Conservation (phyloP, 2,113 vertebrate species). For the Lamprologus speciosus region DNA sequence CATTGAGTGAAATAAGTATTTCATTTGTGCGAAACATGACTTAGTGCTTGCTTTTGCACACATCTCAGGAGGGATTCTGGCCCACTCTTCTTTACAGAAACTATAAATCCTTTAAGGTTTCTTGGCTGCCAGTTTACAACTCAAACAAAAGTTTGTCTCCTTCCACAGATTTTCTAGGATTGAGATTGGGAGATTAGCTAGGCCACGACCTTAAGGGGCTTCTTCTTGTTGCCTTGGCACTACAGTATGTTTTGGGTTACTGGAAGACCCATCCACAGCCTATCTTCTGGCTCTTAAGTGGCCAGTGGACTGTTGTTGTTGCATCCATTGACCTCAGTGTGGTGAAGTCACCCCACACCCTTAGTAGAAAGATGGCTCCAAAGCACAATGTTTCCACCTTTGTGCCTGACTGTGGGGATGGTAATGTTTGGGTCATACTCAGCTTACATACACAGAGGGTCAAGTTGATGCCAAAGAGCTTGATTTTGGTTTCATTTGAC, state of each 20-base stretch:
- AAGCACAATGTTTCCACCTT: background rate
- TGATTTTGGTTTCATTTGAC: background rate
- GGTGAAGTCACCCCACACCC: background rate
- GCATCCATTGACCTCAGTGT: background rate
- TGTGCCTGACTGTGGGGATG: background rate
- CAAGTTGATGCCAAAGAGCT: background rate
- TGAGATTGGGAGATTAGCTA: background rate
- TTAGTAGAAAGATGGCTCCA: background rate
- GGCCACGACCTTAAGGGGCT: background rate
- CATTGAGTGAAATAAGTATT: background rate
- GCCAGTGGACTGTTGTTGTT: background rate
- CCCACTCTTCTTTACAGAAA: background rate
- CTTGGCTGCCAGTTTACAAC: background rate
- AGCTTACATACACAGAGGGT: background rate
- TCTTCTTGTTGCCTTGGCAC: background rate
- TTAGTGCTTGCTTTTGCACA: background rate
- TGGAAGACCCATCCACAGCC: background rate
- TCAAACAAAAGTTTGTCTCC: background rate
- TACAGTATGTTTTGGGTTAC: background rate
- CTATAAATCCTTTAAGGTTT: background rate
- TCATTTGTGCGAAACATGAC: background rate
- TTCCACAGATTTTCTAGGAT: background rate
- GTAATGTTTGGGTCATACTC: background rate
- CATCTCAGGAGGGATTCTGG: background rate
- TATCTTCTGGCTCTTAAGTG: background rate